Percentiles rank a stretch among this genome's conserved stretches.
These are phyloP conservation scores for Zaprionus bogoriensis DNA, from an alignment of 2,888 invertebrate species.

Conservation along the genomic window DNA sequence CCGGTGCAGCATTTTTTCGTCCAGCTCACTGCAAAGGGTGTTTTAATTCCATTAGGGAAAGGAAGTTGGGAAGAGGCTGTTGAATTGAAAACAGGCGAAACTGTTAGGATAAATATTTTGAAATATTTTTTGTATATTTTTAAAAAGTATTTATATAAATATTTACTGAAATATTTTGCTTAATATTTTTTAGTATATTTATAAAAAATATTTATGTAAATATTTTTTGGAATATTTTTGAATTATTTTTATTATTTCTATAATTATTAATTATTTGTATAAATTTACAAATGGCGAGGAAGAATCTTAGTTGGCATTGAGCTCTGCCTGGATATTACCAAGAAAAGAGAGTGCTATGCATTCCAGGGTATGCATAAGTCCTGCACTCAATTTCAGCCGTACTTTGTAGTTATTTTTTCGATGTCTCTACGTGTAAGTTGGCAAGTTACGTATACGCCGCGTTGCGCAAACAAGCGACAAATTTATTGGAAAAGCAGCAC, in stretches of 20 bases:
- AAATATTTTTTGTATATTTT: not conserved
- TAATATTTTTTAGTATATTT: no score
- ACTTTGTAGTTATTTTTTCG: not conserved
- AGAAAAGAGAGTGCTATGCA: no score
- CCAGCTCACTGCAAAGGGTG: not conserved
- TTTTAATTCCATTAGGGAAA: not conserved
- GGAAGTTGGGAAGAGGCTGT: not conserved
- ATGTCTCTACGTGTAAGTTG: constrained; percentile 10
- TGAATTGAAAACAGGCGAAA: not conserved
- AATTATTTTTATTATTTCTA: not conserved
- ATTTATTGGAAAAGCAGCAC: constrained; percentile 54
- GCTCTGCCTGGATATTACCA: no score
- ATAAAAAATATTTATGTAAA: no score
- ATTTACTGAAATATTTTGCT: not conserved
- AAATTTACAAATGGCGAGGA: no score
- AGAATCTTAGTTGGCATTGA: no score
- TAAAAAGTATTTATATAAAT: not conserved
- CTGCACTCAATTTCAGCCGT: not conserved
- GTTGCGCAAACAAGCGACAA: constrained; percentile 58
- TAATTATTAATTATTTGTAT: not conserved
- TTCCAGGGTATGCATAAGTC: not conserved
- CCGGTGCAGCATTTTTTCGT: constrained; percentile 37
- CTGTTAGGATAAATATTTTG: not conserved
- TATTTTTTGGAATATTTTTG: no score
- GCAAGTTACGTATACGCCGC: constrained; percentile 59